Evolutionary conservation across 1,140 invertebrate species (phyloP).

Genomic region (Aphaenogaster floridana): DNA sequence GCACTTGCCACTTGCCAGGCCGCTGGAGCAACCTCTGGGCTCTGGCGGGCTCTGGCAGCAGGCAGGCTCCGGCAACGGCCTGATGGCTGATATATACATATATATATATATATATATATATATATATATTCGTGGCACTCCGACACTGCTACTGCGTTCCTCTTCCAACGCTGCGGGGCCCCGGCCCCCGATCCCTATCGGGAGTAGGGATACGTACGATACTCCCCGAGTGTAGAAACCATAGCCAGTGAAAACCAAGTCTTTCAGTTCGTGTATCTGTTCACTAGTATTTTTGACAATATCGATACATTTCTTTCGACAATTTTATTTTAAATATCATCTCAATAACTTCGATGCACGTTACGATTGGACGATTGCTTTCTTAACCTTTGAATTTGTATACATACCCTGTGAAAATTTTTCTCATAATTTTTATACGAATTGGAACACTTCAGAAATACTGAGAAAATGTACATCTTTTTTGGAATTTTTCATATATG

Average conservation of each 20-base stretch:
- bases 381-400: neutral
- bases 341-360: neutral
- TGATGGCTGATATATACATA: neutral
- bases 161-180: slow-evolving; percentile 20
- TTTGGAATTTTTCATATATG: too few species aligned
- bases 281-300: neutral
- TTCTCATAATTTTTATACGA: too few species aligned
- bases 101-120: slow-evolving; percentile 23
- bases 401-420: neutral
- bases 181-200: slow-evolving; percentile 7
- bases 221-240: neutral
- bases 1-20: slow-evolving; percentile 69
- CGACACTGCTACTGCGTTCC: slow-evolving; percentile 30
- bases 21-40: slow-evolving; percentile 61
- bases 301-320: neutral
- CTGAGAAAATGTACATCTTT: too few species aligned
- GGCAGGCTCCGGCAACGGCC: slow-evolving; percentile 25
- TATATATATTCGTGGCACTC: slow-evolving; percentile 66
- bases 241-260: neutral
- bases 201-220: neutral
- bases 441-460: too few species aligned
- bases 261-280: too few species aligned
- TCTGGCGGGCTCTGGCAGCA: too few species aligned
- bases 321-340: neutral
- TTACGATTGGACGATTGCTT: neutral